A percentile compares a stretch with the other conserved stretches of the same genome.
Conservation (phyloP, 1,140 invertebrate species). For the Achroia grisella region DNA sequence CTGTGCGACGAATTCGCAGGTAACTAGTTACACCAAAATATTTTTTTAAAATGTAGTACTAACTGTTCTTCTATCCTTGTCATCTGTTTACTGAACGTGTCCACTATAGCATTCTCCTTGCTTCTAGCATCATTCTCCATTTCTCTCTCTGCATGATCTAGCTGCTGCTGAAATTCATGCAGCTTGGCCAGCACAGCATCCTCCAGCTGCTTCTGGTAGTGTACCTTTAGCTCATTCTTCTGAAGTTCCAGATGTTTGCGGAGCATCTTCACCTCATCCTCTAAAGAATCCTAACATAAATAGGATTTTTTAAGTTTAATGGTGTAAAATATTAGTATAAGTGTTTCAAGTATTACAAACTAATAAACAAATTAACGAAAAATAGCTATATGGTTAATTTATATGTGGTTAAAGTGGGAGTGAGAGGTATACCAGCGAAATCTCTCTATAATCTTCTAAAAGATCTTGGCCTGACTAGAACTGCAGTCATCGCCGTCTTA, state of each 20-base stretch:
- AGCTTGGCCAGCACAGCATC: slow-evolving; percentile 83
- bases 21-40: too few relatives aligned
- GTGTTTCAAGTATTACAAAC: too few relatives aligned
- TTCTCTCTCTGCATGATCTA: slow-evolving; percentile 79
- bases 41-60: slow-evolving; percentile 41
- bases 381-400: too few relatives aligned
- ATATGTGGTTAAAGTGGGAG: too few relatives aligned
- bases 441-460: too few relatives aligned
- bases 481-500: too few relatives aligned
- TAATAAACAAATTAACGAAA: too few relatives aligned
- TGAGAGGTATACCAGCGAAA: too few relatives aligned
- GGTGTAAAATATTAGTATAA: too few relatives aligned
- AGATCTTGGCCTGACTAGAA: too few relatives aligned
- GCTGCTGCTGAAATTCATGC: slow-evolving; percentile 83
- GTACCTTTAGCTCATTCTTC: slow-evolving; percentile 79
- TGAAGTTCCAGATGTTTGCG: slow-evolving; percentile 77
- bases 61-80: slow-evolving; percentile 83
- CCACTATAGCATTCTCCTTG: slow-evolving; percentile 79
- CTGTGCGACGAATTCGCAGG: too few relatives aligned
- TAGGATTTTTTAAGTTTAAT: slow-evolving; percentile 21
- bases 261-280: slow-evolving; percentile 73
- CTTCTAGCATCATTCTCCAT: slow-evolving; percentile 78
- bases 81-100: slow-evolving; percentile 81
- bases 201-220: slow-evolving; percentile 87
- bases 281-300: slow-evolving; percentile 63